Conservation (phyloP, 2,797 vertebrate genomes). For the Astyanax mexicanus region DNA sequence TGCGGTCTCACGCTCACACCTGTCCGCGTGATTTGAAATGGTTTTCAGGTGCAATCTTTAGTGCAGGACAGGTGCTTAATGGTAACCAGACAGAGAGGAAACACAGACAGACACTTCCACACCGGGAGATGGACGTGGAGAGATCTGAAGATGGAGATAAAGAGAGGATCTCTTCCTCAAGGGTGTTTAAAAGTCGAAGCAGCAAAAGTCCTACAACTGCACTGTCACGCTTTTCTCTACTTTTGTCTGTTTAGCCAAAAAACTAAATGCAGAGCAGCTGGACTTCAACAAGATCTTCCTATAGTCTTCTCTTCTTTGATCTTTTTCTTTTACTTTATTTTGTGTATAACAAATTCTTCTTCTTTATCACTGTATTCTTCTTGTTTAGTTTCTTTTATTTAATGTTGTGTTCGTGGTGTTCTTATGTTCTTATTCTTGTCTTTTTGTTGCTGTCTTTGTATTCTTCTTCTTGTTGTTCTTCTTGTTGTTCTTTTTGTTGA, state of each 20-base stretch:
- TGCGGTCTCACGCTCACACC: background rate
- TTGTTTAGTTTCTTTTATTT: no score
- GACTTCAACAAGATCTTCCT: no score
- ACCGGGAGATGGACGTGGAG: background rate
- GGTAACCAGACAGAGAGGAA: conserved; percentile 5
- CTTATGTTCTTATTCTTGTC: no score
- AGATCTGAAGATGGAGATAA: background rate
- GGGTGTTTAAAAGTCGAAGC: background rate
- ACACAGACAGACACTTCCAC: background rate
- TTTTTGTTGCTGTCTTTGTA: no score
- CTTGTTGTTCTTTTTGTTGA: background rate
- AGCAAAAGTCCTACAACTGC: background rate
- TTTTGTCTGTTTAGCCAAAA: background rate
- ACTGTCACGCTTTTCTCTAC: background rate
- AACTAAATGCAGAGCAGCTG: no score
- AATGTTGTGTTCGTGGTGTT: no score
- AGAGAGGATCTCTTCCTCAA: background rate
- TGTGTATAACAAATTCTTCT: no score
- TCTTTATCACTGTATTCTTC: no score
- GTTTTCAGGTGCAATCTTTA: conserved; percentile 7
- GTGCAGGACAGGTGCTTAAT: background rate
- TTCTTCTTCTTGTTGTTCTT: background rate
- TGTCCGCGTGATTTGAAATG: background rate
- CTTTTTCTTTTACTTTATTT: no score
- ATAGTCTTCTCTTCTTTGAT: no score